Evolutionary conservation across 2,113 vertebrate species (phyloP).

Genomic region (Hippolais icterina): DNA sequence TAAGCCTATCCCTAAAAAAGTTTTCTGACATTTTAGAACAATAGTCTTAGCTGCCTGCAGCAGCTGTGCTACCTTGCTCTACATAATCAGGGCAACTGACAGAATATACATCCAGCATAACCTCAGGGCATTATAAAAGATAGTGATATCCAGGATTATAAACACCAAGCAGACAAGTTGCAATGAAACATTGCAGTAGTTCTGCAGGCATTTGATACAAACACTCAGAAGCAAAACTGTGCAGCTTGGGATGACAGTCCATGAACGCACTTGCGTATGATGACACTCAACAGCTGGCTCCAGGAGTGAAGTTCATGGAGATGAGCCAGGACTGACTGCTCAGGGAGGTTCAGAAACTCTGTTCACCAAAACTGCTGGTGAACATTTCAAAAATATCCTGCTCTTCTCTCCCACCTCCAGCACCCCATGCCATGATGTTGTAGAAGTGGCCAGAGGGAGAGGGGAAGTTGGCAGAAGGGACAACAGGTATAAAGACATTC

Average conservation of each 20-base stretch:
- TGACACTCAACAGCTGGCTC: neutral
- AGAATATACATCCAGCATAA: neutral
- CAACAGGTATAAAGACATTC: neutral
- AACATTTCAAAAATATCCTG: neutral
- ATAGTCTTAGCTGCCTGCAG: neutral
- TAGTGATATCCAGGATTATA: neutral
- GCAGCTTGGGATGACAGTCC: neutral
- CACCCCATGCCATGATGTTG: neutral
- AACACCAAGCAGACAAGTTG: neutral
- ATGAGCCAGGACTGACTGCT: neutral
- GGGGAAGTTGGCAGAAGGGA: neutral
- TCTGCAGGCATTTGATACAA: neutral
- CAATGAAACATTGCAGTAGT: neutral
- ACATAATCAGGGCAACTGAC: neutral
- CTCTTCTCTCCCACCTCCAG: neutral
- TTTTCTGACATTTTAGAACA: slow-evolving; percentile 40
- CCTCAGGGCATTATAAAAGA: neutral
- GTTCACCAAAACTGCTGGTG: neutral
- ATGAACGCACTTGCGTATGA: neutral
- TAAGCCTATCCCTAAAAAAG: slow-evolving; percentile 30
- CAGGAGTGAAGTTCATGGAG: rapidly evolving
- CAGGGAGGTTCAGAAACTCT: neutral
- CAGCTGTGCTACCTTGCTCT: neutral
- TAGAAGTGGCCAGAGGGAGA: neutral
- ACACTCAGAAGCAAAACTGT: neutral